These are phyloP conservation scores for Rhyacophila brunnea DNA, from an alignment of 1,140 invertebrate genomes.

Conservation along the genomic window DNA sequence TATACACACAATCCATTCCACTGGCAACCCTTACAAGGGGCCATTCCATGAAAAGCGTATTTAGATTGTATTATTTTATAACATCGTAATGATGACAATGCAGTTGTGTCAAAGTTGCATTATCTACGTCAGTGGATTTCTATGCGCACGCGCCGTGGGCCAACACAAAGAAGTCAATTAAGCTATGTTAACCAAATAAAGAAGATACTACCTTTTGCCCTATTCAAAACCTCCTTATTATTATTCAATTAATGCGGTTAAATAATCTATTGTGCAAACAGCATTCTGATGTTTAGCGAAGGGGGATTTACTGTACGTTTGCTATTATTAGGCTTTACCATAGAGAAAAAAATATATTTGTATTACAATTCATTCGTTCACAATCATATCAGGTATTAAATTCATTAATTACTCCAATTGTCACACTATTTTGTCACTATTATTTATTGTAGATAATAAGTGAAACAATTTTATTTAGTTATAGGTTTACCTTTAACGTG, in stretches of 20 bases:
- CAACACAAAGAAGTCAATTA: slow-evolving; percentile 24
- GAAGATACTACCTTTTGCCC: background rate
- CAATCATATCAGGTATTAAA: too few relatives aligned
- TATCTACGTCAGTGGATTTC: slow-evolving; percentile 1
- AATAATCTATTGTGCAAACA: slow-evolving; percentile 20
- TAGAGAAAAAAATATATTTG: too few relatives aligned
- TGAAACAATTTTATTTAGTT: too few relatives aligned
- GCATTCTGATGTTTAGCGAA: too few relatives aligned
- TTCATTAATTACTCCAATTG: too few relatives aligned
- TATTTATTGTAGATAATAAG: too few relatives aligned
- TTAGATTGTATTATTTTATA: background rate
- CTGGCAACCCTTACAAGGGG: background rate
- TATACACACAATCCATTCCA: too few relatives aligned
- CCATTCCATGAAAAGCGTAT: background rate
- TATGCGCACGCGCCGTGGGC: slow-evolving; percentile 14
- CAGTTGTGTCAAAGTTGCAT: slow-evolving; percentile 6
- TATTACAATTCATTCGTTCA: too few relatives aligned
- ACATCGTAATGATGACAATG: background rate
- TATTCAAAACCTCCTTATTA: background rate
- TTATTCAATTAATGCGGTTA: slow-evolving; percentile 29
- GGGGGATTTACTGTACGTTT: too few relatives aligned
- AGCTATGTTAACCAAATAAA: slow-evolving; percentile 25
- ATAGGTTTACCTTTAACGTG: too few relatives aligned
- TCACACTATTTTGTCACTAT: too few relatives aligned
- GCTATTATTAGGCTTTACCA: too few relatives aligned